phyloP scores from a whole-genome alignment of 2,113 vertebrate species.

The Puffinus mauretanicus region DNA sequence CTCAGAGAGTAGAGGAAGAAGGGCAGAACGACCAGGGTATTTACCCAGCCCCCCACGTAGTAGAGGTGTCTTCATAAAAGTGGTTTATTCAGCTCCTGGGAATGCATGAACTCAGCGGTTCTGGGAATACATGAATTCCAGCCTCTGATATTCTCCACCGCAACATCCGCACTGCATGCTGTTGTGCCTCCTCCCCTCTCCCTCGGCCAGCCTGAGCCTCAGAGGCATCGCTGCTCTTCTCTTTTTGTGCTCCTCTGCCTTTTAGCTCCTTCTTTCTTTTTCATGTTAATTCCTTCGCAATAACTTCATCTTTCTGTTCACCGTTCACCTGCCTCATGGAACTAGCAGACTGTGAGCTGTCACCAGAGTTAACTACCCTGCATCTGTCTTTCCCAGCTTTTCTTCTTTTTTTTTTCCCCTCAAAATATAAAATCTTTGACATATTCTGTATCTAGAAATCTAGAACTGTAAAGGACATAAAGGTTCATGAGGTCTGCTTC shows the following conservation, averaged over 20 bases:
- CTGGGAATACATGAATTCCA: neutral
- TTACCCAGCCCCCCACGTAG: neutral
- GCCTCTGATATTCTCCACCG: neutral
- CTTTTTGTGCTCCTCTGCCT: neutral
- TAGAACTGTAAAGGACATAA: neutral
- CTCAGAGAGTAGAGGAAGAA: neutral
- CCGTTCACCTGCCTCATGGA: neutral
- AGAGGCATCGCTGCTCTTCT: neutral
- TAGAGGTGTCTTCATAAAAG: neutral
- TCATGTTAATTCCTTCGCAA: neutral
- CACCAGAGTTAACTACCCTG: neutral
- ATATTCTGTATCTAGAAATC: neutral
- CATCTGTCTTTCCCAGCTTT: neutral
- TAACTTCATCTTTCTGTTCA: neutral
- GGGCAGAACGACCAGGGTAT: neutral
- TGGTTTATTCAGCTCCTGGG: neutral
- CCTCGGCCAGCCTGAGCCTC: neutral
- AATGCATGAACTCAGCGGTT: neutral
- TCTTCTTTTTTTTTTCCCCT: rapidly evolving
- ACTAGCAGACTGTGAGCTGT: neutral
- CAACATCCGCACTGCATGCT: rapidly evolving
- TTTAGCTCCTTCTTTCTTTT: neutral
- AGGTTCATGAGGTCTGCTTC: neutral
- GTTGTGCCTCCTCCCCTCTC: neutral
- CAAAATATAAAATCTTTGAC: neutral